Evolutionary conservation across 1,140 invertebrate genomes (phyloP).

Genomic region (Proales similis): DNA sequence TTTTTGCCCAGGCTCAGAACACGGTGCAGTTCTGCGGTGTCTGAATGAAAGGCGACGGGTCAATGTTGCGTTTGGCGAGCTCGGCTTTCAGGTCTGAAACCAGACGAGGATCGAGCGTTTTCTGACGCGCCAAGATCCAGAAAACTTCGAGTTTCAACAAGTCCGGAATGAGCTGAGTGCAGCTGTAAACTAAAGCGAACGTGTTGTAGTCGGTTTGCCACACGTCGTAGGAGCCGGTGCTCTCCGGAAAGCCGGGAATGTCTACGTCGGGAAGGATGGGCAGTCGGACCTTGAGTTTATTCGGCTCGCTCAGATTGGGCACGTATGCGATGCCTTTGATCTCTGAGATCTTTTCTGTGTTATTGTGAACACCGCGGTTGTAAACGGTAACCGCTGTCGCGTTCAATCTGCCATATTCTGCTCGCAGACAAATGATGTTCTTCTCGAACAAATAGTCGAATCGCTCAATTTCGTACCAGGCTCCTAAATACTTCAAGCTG

Average conservation of each 20-base stretch:
- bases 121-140: slow-evolving; percentile 16
- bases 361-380: not conserved
- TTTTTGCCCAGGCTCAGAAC: too few relatives aligned
- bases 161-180: slow-evolving; percentile 14
- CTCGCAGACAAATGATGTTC: not conserved
- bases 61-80: too few relatives aligned
- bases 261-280: slow-evolving; percentile 7
- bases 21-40: too few relatives aligned
- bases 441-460: not conserved
- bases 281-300: slow-evolving; percentile 5
- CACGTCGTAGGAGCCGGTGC: slow-evolving; percentile 11
- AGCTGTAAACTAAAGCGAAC: slow-evolving; percentile 15
- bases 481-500: slow-evolving; percentile 1
- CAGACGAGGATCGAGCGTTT: slow-evolving; percentile 11
- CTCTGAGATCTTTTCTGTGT: not conserved
- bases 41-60: too few relatives aligned
- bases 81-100: too few relatives aligned
- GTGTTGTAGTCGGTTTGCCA: slow-evolving; percentile 6
- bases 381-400: not conserved
- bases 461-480: not conserved
- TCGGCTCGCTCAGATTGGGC: slow-evolving; percentile 11
- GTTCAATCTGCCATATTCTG: not conserved
- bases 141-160: slow-evolving; percentile 18
- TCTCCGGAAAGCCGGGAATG: slow-evolving; percentile 2
- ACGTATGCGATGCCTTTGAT: not conserved